Percentiles rank a stretch among this genome's conserved stretches.
These are phyloP conservation scores for Aspidiotus destructor DNA, from an alignment of 2,888 invertebrate species.

Conservation along the genomic window DNA sequence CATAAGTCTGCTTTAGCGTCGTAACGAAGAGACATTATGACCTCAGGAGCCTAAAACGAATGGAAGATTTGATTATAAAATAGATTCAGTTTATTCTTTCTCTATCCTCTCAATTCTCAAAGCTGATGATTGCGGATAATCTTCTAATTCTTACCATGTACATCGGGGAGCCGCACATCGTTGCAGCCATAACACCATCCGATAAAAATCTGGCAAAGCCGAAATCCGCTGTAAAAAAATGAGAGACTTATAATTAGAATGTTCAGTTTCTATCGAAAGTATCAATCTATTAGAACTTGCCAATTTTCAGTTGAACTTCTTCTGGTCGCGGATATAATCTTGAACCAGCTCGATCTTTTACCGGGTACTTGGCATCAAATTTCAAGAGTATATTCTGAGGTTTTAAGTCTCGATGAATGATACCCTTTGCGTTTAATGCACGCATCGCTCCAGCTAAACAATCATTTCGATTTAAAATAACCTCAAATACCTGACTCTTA, in stretches of 20 bases:
- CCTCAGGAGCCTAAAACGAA: slow-evolving; percentile 77
- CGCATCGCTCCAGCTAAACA: slow-evolving; percentile 85
- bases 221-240: slow-evolving; percentile 73
- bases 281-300: slow-evolving; percentile 21
- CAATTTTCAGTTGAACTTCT: slow-evolving; percentile 90
- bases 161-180: slow-evolving; percentile 98
- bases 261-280: slow-evolving; percentile 57
- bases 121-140: not conserved
- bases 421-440: slow-evolving; percentile 92
- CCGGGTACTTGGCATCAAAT: slow-evolving; percentile 58
- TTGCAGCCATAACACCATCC: slow-evolving; percentile 99
- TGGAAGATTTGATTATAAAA: slow-evolving; percentile 34
- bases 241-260: slow-evolving; percentile 75
- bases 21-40: slow-evolving; percentile 97
- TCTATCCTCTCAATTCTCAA: not conserved
- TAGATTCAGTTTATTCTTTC: not conserved
- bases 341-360: slow-evolving; percentile 16
- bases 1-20: slow-evolving; percentile 99
- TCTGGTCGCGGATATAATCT: slow-evolving; percentile 55
- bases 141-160: slow-evolving; percentile 68
- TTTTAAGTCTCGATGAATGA: slow-evolving; percentile 97
- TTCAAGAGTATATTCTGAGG: slow-evolving; percentile 97
- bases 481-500: not conserved
- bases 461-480: not conserved
- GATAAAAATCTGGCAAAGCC: slow-evolving; percentile 97